These are phyloP conservation scores for Exocentrus adspersus DNA, from an alignment of 2,888 invertebrate species.

Conservation along the genomic window DNA sequence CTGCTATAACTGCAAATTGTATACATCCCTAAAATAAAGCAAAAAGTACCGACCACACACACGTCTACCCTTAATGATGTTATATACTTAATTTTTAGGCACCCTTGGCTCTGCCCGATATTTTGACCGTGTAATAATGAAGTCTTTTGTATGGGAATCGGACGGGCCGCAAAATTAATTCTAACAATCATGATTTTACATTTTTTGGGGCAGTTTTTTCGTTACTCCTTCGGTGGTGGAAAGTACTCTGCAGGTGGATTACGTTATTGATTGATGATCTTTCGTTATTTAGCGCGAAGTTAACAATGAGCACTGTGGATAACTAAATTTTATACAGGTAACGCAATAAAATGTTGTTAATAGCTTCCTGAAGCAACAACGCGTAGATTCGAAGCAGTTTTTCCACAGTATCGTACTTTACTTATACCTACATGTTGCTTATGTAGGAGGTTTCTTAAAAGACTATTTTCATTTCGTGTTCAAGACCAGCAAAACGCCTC, in stretches of 20 bases:
- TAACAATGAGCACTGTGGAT: background rate
- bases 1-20: no score
- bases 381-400: no score
- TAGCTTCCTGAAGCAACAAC: no score
- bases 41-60: background rate
- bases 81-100: background rate
- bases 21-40: background rate
- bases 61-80: background rate
- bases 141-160: constrained; percentile 4
- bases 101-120: background rate
- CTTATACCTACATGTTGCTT: no score
- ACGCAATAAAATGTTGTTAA: background rate
- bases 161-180: constrained; percentile 10
- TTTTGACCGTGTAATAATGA: constrained; percentile 8
- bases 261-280: background rate
- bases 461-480: no score
- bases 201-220: constrained; percentile 14
- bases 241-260: constrained; percentile 5
- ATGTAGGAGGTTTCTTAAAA: no score
- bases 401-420: no score
- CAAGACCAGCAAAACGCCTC: no score
- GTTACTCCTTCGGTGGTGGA: constrained; percentile 3
- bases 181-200: constrained; percentile 15
- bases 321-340: background rate
- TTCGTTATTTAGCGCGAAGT: background rate